Evolutionary conservation across 2,113 vertebrate species (phyloP).

Genomic region (Nerophis lumbriciformis): DNA sequence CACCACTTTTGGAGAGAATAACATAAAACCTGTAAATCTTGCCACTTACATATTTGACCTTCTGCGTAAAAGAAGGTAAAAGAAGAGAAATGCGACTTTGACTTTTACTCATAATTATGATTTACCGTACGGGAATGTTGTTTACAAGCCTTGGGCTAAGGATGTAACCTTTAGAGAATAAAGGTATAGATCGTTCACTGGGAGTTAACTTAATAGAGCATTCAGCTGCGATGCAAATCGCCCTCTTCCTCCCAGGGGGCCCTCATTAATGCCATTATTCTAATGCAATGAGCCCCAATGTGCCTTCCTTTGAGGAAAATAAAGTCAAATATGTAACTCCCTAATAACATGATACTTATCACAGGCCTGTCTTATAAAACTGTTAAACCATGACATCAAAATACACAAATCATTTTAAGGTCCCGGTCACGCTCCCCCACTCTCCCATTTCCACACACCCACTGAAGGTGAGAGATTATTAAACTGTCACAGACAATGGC

Average conservation of each 20-base stretch:
- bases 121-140: conserved; percentile 14
- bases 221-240: conserved; percentile 58
- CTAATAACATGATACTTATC: conserved; percentile 77
- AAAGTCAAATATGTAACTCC: conserved; percentile 72
- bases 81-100: no score
- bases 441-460: conserved; percentile 40
- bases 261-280: conserved; percentile 68
- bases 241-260: conserved; percentile 55
- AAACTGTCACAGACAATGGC: conserved; percentile 74
- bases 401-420: conserved; percentile 77
- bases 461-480: conserved; percentile 71
- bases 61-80: no score
- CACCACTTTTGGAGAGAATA: no score
- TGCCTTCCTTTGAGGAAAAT: conserved; percentile 65
- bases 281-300: conserved; percentile 63
- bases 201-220: conserved; percentile 23
- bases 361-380: conserved; percentile 63
- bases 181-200: not conserved
- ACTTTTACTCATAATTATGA: conserved; percentile 4
- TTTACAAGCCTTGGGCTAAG: conserved; percentile 25
- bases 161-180: conserved; percentile 26
- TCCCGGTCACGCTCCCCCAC: conserved; percentile 63
- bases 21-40: no score
- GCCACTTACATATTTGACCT: no score
- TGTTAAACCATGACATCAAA: conserved; percentile 71